Evolutionary conservation across 2,797 vertebrate genomes (phyloP), one percentile per base, ranked within the genome.

Genomic region (Melanitta fusca): DNA sequence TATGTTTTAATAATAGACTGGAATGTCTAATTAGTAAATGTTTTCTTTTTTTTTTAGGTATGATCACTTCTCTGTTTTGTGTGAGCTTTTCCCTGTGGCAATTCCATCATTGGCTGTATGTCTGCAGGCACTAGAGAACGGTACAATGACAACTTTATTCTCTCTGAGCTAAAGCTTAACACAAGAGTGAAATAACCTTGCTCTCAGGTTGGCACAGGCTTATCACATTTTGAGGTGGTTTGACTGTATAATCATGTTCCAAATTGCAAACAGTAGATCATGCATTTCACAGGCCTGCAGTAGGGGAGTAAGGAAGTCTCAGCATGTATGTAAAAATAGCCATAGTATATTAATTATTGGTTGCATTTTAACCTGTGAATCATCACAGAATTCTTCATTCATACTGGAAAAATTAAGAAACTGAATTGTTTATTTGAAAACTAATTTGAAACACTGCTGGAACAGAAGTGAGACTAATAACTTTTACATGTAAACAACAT

Each of bases 61-160:
- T 20, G 98, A 99, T 93, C 99, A 99, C 94, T 98, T 99, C 96
- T 99, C 99, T 0, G 99, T 99, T 95, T 97, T 99, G 91, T 99
- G 99, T 70, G 99, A 99, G 97, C 98, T 99, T 93, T 98, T 99
- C 66, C 99, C 99, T 0, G 98, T 99, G 91, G 99, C 98, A 13
- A 97, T 99, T 72, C 99, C 99, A 0, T 99, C 99, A 7, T 78
- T 99, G 91, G 99, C 98, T 0, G 97, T 98, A 57, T 99, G 99
- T 96, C 98, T 99, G 75, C 98, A 99, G 96, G 96, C 98, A 3
- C 97, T 99, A 38, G 60, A 96, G 47, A 97, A 98, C 1, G 99
- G 99, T 98, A 97, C 27, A 51, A n/a, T 57, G 70, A 39, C 79
- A 91, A 30, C 84, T 95, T 78, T 57, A 36, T 96, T 91, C 72